phyloP scores from a whole-genome alignment of 2,797 vertebrate genomes.

The Luscinia luscinia region DNA sequence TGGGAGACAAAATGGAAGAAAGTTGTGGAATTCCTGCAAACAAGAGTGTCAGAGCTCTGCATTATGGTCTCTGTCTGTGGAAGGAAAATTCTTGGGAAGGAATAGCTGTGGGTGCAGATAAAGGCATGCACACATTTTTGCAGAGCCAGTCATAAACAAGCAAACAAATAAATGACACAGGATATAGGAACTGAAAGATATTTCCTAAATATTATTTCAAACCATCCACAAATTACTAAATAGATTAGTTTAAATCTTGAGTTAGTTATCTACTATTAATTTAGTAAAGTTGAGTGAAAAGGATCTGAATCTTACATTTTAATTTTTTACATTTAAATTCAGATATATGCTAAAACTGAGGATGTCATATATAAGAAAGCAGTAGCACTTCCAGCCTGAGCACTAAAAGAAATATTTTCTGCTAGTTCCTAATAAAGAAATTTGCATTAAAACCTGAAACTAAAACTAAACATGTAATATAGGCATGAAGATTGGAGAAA shows the following conservation, averaged over 20 bases:
- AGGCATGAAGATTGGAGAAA: background rate
- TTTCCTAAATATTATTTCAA: background rate
- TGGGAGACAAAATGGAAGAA: background rate
- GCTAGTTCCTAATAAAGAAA: background rate
- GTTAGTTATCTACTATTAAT: background rate
- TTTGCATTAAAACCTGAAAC: background rate
- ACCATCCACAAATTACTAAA: background rate
- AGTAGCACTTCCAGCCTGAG: background rate
- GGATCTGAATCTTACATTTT: background rate
- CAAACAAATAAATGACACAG: background rate
- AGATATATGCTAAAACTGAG: background rate
- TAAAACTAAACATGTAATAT: background rate
- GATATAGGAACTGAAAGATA: background rate
- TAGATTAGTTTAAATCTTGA: background rate
- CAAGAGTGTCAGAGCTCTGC: background rate
- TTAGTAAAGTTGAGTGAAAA: background rate
- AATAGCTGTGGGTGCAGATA: background rate
- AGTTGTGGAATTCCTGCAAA: background rate
- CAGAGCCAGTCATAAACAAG: background rate
- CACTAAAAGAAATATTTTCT: background rate
- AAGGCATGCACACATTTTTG: background rate
- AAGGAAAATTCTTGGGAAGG: background rate
- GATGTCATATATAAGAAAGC: background rate
- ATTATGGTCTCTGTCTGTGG: background rate
- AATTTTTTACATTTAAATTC: background rate